Base-by-base conservation (phyloP, 2,797 vertebrate genomes). In the Cuculus canorus region DNA sequence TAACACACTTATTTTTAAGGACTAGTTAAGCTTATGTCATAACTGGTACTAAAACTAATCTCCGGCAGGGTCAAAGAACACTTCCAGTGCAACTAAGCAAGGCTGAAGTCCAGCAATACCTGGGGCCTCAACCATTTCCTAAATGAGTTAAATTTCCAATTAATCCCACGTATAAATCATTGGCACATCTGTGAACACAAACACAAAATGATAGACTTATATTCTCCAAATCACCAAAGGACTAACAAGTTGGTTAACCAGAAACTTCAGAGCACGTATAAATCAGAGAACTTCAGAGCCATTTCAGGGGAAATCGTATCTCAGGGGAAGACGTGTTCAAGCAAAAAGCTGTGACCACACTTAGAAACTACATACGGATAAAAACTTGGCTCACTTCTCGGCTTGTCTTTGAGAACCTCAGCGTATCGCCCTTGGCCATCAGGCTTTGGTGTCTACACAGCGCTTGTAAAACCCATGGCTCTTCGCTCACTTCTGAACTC, bases 51-150 rank as follows among this genome's bases (percentile, higher is more conserved):
- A 80, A 80, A 95, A 88, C 52, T 80, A 79, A 91, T 91, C 82
- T 91, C 75, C 78, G 56, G 28, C 41, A 89, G 48, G 65, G 79
- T 94, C 96, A 89, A 77, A 93, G 71, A 92, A 56, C 71, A 82
- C 64, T 89, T 91, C 33, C 25, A 72, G 64, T 33, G 43, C 3
- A 2, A 54, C 60, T 8, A 4, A 60, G 79, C 68, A 71, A 80
- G 59, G 84, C 39, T 75, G 21, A 81, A 84, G 79, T 13, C 11
- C 33, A 71, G 24, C 57, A 61, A 30, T 28, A 82, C 23, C 48
- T 32, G 19, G n/a, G 60, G 57, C 50, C 63, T 69, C 73, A 86
- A 45, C 27, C 17, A n/a, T 61, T 86, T 95, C 69, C 88, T 84
- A 82, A 66, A 47, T 3, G 8, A 86, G 60, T 73, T 71, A 54